Evolutionary conservation across 2,888 invertebrate genomes (phyloP).

Genomic region (Ptychoptera contaminata): DNA sequence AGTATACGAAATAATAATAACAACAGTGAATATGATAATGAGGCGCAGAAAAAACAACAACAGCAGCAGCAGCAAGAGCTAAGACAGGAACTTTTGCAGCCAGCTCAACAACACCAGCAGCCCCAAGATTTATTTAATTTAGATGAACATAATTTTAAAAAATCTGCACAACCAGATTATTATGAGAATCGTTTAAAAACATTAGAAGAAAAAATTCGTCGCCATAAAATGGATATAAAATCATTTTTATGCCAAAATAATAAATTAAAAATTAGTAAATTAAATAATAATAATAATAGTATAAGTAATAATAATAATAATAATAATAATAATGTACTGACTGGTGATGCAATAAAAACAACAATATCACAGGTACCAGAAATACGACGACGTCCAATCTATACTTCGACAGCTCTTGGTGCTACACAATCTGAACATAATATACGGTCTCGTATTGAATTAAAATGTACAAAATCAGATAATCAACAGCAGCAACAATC

Average conservation of each 20-base stretch:
- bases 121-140: neutral
- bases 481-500: too few relatives aligned
- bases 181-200: constrained; percentile 18
- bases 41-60: too few relatives aligned
- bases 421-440: neutral
- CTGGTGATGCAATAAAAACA: neutral
- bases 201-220: constrained; percentile 20
- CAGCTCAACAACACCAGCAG: neutral
- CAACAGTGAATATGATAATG: too few relatives aligned
- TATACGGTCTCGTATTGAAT: neutral
- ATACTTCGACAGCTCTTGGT: too few relatives aligned
- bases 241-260: constrained; percentile 13
- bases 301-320: too few relatives aligned
- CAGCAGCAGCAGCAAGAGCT: too few relatives aligned
- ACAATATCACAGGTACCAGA: neutral
- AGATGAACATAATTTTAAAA: neutral
- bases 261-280: neutral
- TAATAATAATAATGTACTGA: constrained; percentile 1
- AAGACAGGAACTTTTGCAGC: too few relatives aligned
- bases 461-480: too few relatives aligned
- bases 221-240: constrained; percentile 20
- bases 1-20: neutral
- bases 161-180: constrained; percentile 8
- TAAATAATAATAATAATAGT: too few relatives aligned
- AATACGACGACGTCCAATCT: neutral